A percentile compares a stretch with the other conserved stretches of the same genome.
These are phyloP conservation scores for Atta colombica DNA, from an alignment of 1,140 invertebrate species.

Conservation along the genomic window DNA sequence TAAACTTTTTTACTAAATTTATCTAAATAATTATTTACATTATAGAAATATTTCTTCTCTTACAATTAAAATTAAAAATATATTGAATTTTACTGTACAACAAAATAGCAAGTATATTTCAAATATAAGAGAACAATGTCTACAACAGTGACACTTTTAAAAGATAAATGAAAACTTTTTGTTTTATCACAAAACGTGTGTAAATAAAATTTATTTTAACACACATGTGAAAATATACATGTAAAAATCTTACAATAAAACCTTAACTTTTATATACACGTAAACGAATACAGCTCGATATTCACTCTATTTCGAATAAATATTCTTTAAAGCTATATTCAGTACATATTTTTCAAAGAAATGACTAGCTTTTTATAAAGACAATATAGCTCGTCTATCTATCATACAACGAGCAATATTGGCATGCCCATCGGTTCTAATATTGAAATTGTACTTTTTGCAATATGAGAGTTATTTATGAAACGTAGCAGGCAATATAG, in stretches of 20 bases:
- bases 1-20: conserved; percentile 4
- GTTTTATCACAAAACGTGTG: neutral
- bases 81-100: neutral
- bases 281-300: neutral
- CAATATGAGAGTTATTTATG: conserved; percentile 85
- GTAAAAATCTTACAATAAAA: conserved; percentile 3
- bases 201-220: neutral
- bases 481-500: conserved; percentile 83
- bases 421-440: conserved; percentile 84
- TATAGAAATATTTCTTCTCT: neutral
- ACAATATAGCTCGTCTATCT: conserved; percentile 86
- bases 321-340: conserved; percentile 63
- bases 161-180: neutral
- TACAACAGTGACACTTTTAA: neutral
- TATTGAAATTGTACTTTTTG: conserved; percentile 86
- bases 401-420: conserved; percentile 85
- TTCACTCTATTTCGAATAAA: neutral
- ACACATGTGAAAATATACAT: neutral
- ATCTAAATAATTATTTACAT: conserved; percentile 3
- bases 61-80: neutral
- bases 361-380: conserved; percentile 86
- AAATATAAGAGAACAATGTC: neutral
- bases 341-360: conserved; percentile 84
- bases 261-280: neutral
- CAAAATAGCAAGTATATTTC: neutral